A percentile compares a stretch with the other conserved stretches of the same genome.
phyloP scores from a whole-genome alignment of 2,797 vertebrate species.

The Ptychobarbus kaznakovi region DNA sequence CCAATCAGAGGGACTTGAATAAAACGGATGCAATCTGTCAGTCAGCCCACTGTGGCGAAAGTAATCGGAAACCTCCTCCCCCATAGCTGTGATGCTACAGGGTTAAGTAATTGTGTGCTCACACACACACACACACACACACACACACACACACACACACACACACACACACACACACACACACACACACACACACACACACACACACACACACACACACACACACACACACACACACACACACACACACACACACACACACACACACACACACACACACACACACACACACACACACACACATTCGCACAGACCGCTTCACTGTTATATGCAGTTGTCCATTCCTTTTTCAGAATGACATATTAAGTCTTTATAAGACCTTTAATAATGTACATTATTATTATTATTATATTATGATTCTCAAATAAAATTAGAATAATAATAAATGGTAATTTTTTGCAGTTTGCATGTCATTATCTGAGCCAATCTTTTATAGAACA shows the following conservation, averaged over 20 bases:
- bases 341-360: neutral
- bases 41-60: constrained; percentile 43
- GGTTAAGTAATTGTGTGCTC: constrained; percentile 41
- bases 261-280: constrained; percentile 1
- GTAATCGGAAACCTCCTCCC: neutral
- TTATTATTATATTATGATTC: neutral
- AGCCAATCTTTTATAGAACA: neutral
- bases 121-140: constrained; percentile 11
- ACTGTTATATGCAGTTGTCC: constrained; percentile 1
- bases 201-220: constrained; percentile 14
- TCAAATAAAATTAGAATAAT: neutral
- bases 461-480: too few relatives aligned
- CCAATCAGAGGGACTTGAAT: constrained; percentile 54
- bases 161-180: constrained; percentile 1
- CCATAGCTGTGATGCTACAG: constrained; percentile 16
- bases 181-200: constrained; percentile 21
- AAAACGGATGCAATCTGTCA: constrained; percentile 46
- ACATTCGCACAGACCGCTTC: neutral
- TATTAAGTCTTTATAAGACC: neutral
- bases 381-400: neutral
- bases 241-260: constrained; percentile 9
- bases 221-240: constrained; percentile 11
- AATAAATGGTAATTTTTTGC: neutral
- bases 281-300: constrained; percentile 21
- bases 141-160: constrained; percentile 9